Evolutionary conservation across 2,113 vertebrate genomes (phyloP).

Genomic region (Polypterus bichir): DNA sequence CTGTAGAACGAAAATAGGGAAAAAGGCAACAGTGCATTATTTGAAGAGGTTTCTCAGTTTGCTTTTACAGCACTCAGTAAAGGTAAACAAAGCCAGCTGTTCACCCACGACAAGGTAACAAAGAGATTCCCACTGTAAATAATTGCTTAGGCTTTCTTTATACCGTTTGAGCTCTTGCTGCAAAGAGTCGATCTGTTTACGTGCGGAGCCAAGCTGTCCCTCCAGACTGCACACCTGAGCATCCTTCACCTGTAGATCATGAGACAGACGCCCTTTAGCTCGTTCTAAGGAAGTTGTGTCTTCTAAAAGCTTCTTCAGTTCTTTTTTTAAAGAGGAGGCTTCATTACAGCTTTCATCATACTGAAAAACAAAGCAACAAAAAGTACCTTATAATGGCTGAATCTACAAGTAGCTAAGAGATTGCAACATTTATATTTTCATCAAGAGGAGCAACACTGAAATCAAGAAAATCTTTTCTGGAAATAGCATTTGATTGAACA

Average conservation of each 20-base stretch:
- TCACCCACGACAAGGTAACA: neutral
- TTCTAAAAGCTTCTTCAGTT: constrained; percentile 39
- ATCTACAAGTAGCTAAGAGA: too few species aligned
- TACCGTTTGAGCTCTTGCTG: constrained; percentile 56
- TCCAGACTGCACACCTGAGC: constrained; percentile 50
- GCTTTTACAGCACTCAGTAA: too few species aligned
- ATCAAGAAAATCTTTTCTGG: too few species aligned
- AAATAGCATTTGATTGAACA: too few species aligned
- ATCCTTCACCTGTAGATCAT: constrained; percentile 51
- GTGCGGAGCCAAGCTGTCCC: constrained; percentile 49
- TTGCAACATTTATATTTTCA: too few species aligned
- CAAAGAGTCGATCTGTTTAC: constrained; percentile 38
- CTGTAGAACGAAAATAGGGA: too few species aligned
- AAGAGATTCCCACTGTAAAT: neutral
- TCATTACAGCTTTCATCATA: constrained; percentile 46
- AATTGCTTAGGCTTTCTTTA: too few species aligned
- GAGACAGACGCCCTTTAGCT: constrained; percentile 35
- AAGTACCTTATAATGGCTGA: too few species aligned
- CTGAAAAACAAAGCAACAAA: constrained; percentile 12
- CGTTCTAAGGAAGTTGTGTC: constrained; percentile 26
- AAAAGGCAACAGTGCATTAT: too few species aligned
- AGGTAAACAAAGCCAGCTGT: too few species aligned
- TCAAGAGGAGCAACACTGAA: too few species aligned
- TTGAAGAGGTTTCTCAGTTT: too few species aligned
- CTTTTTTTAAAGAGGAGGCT: constrained; percentile 35